Evolutionary conservation across 1,140 invertebrate genomes (phyloP), one percentile per base, ranked within the genome.

Genomic region (Drosophila arizonae): DNA sequence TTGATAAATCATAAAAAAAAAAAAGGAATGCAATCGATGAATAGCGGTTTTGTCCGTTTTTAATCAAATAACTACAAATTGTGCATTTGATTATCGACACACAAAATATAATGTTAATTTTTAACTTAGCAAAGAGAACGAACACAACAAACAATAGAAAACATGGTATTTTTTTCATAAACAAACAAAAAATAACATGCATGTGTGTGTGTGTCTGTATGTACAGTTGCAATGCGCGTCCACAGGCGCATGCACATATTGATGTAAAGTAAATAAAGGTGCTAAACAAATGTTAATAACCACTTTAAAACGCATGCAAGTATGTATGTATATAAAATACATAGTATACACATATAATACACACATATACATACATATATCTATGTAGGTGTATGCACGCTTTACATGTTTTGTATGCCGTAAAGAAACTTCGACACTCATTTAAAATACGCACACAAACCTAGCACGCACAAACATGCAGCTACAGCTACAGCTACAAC

Each of bases 181-280:
- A 54, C 3, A 28, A 73, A 46, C 56, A 84, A 67, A 77, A 69
- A 77, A 79, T 66, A 66, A 77, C 57, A 45, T 55, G 21, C 48
- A 50, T 21, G 15, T 55, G 30, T 17, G 28, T 21, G 15, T 33
- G 28, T 30, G 28, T 6, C 9, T 36, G 9, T 55, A 36, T 55
- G 15, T 21, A 74, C 65, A 77, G 65, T 57, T 52, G 43, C 39
- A 72, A 63, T 56, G 21, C 54, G 41, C 43, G 41, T 26, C 11
- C 63, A 57, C 68, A 72, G 33, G 62, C 62, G 71, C 50, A 65
- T 41, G 64, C 56, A 78, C 48, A 66, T 45, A 24, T 55, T 52
- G 4, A 52, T 57, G 76, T 79, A 81, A 71, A 66, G 65, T 81
- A 61, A 65, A 81, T 81, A 71, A 72, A 81, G 33, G 43, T 55